Evolutionary conservation across 2,113 vertebrate species (phyloP).

Genomic region (Prietella phreatophila): DNA sequence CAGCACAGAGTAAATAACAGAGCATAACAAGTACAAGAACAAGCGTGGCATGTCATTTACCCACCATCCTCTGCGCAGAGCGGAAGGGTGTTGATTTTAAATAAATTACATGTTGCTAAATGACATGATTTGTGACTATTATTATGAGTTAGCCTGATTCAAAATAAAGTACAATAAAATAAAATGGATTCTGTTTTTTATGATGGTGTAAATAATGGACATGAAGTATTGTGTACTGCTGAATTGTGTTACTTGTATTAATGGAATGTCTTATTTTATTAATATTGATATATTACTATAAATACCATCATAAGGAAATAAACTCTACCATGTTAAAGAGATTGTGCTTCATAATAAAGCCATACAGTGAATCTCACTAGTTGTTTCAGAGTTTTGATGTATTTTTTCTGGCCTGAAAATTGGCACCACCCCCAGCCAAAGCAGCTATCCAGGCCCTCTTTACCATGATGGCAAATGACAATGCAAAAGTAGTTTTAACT

Average conservation of each 20-base stretch:
- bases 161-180: constrained; percentile 9
- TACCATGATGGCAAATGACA: background rate
- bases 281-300: background rate
- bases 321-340: too few relatives aligned
- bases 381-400: background rate
- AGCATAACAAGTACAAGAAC: constrained; percentile 35
- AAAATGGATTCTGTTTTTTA: background rate
- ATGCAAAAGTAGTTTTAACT: background rate
- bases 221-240: background rate
- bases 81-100: background rate
- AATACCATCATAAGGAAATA: background rate
- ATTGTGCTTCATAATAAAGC: background rate
- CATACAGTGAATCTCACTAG: background rate
- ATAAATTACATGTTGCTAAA: constrained; percentile 3
- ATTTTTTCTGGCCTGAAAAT: background rate
- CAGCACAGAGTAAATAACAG: constrained; percentile 45
- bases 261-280: background rate
- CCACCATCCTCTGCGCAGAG: constrained; percentile 8
- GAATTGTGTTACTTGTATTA: background rate
- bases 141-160: background rate
- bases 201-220: background rate
- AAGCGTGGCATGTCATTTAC: constrained; percentile 32
- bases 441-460: background rate
- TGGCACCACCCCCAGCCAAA: background rate
- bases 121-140: constrained; percentile 12